Base-by-base conservation (phyloP, 2,888 invertebrate species). In the Polymixis lichenea region DNA sequence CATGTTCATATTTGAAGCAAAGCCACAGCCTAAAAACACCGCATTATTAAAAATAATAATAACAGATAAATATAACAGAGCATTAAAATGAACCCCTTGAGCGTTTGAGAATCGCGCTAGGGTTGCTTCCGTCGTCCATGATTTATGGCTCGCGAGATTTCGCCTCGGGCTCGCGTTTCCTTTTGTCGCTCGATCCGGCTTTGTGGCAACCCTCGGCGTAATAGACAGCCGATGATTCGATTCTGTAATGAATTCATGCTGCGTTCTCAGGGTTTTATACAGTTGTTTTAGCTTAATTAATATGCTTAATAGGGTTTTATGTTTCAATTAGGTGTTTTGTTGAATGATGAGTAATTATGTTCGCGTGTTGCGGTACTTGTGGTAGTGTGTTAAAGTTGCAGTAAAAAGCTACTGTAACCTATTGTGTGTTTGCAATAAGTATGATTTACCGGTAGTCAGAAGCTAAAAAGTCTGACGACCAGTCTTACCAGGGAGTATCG, bases 61-160 rank as follows among this genome's bases (percentile, higher is more conserved):
- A 86, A 71, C 72, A 86, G 85, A 86, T 85, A 89, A 88, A 89
- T 83, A 87, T 87, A 86, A 87, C 85, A 88, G 87, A 89, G 87
- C 91, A 93, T 93, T 92, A 91, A 91, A 92, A 91, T 90, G 89
- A 92, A 91, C 92, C 94, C 93, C 91, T 93, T 91, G 89, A 91
- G 85, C 87, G 84, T 89, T 88, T 89, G 87, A 85, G 86, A 86
- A 86, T 86, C 87, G 88, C 86, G 92, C 86, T 91, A 91, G 92
- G 93, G 92, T 85, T 93, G 93, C 90, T 92, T 93, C 93, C 93
- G 93, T 83, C 85, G 87, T 85, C 86, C 88, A 92, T 95, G 94
- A 95, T 95, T 94, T 94, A 95, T 95, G 86, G 90, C 86, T 81
- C 86, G 88, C 86, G 91, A 93, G 94, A 95, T 94, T 94, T 92